These are phyloP conservation scores for Eupsilia transversa DNA, from an alignment of 2,888 invertebrate genomes.

Conservation along the genomic window DNA sequence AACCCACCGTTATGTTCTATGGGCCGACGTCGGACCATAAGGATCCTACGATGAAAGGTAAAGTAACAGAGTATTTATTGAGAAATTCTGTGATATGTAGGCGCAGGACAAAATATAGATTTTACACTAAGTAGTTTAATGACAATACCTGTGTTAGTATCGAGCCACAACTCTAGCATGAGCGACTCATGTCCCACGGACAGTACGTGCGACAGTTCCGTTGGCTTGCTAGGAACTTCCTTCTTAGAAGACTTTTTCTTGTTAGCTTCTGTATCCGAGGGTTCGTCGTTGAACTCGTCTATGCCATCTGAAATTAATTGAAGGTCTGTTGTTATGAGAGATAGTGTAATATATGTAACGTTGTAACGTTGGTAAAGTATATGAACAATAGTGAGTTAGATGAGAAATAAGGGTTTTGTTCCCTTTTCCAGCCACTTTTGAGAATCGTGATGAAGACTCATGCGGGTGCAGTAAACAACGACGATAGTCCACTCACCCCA, in stretches of 20 bases:
- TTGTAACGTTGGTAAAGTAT: not conserved
- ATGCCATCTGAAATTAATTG: conserved; percentile 63
- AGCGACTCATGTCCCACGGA: conserved; percentile 92
- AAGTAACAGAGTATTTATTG: not conserved
- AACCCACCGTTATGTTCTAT: not conserved
- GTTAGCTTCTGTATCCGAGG: conserved; percentile 67
- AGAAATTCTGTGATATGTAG: not conserved
- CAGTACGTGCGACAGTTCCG: conserved; percentile 88
- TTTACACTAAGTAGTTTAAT: not conserved
- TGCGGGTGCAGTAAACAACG: not conserved
- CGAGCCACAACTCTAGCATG: conserved; percentile 91
- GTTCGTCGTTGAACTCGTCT: conserved; percentile 73
- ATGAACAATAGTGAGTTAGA: not conserved
- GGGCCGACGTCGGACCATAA: not conserved
- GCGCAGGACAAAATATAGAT: not conserved
- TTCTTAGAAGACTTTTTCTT: conserved; percentile 60
- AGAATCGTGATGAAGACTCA: not conserved
- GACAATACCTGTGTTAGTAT: conserved; percentile 81
- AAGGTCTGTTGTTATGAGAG: too few species aligned
- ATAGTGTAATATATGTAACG: too few species aligned
- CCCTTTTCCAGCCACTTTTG: not conserved
- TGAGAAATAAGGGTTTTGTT: not conserved
- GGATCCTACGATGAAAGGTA: not conserved
- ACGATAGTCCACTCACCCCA: conserved; percentile 15
- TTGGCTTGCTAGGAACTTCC: conserved; percentile 71